Base-by-base conservation (phyloP, 2,113 vertebrate species). In the Alouatta palliata region DNA sequence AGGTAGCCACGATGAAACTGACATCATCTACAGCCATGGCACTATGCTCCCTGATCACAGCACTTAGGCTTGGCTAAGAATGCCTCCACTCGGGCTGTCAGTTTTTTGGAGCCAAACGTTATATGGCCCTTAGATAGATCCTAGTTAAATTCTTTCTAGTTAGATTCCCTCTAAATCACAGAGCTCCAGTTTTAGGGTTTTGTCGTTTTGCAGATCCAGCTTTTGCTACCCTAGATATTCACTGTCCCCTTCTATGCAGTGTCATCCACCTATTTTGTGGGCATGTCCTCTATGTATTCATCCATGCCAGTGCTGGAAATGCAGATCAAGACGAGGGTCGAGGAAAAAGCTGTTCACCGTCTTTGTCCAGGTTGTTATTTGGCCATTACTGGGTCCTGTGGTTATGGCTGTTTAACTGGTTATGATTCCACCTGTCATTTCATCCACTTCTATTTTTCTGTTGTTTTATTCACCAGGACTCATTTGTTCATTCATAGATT, bases 161-260 rank as follows among this genome's bases (percentile, higher is more conserved):
- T 94, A 82, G 64, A 84, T 21, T 70, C 21, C 85, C 25, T 94
- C 30, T 11, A n/a, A 85, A 91, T 90, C 32, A 68, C 25, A 92
- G 54, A 89, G 54, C 61, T 76, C 19, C 9, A 77, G 5, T 79
- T 87, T 76, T 35, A 56, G 40, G 45, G 25, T 25, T 40, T 76
- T 1, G 35, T 71, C 14, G 40, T 23, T 61, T 35, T 21, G n/a
- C 58, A 87, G 61, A 45, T 73, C 73, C 66, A 32, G 6, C 77
- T 93, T 95, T 89, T 85, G 70, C 45, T 90, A 52, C 43, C 23
- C 32, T 21, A 56, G 37, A 32, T 89, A 54, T 12, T 92, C 37
- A 32, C 77, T 90, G 3, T 66, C 32, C 19, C 40, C 13, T 88
- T 56, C 45, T 85, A 8, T 64, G 5, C 56, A 73, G 4, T 37